Base-by-base conservation (phyloP, 2,797 vertebrate species). In the Erethizon dorsatum region DNA sequence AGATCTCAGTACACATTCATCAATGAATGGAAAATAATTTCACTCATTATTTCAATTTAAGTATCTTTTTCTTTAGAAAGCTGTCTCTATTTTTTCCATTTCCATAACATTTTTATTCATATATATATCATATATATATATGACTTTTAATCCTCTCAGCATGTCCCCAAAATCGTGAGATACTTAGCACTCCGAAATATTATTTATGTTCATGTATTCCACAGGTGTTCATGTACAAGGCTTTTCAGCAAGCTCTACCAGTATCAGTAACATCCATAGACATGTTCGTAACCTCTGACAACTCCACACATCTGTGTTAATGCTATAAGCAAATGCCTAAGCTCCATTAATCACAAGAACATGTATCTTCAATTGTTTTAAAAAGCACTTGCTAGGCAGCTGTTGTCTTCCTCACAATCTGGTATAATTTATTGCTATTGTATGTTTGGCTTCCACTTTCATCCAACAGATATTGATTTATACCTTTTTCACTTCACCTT, bases 101-200 rank as follows among this genome's bases (percentile, higher is more conserved):
- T 73, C 37, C 28, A 22, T 28, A 33, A 1, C 14, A 7, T 26
- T 63, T 5, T 92, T 24, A 93, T 5, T 41, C 45, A 11, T 75
- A n/a, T 18, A n/a, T 2, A 67, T 17, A n/a, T n/a, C 4, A n/a
- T n/a, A 33, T 67, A n/a, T 15, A 67, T n/a, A n/a, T 67, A 67
- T 18, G 86, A 52, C 54, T 91, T 97, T 89, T 77, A 71, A 2
- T 96, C 83, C 31, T 91, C n/a, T 92, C 22, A 59, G 6, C 18
- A 90, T 97, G 97, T 98, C 98, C 99, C 99, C 98, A 98, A 98
- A 99, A 98, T 98, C 98, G 98, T 98, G 98, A 99, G 98, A 99
- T 98, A 98, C 97, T 95, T 63, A 37, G 47, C 96, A 98, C 96
- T 97, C 97, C 98, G 97, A 98, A 99, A 98, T 98, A 99, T 99